phyloP scores from a whole-genome alignment of 2,113 vertebrate genomes.

The Brachypodius melanocephalos region DNA sequence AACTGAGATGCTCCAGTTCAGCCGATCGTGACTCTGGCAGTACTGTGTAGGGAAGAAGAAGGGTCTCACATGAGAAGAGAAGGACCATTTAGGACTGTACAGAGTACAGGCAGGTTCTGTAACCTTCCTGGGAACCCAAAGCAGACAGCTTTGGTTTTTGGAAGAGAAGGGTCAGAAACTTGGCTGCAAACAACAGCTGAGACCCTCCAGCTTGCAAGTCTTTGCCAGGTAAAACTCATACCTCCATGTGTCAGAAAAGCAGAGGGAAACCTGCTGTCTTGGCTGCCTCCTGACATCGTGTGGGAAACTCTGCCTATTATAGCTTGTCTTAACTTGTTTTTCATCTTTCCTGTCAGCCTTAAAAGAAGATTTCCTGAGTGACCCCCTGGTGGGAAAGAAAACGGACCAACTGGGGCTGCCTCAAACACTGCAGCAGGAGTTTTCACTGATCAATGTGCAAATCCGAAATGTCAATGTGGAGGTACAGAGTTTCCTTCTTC shows the following conservation, averaged over 20 bases:
- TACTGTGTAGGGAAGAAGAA: not conserved
- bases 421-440: slow-evolving; percentile 97
- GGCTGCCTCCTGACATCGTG: not conserved
- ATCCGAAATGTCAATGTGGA: slow-evolving; percentile 96
- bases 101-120: not conserved
- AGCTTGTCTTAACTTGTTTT: not conserved
- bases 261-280: not conserved
- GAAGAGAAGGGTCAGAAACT: not conserved
- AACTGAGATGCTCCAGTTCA: not conserved
- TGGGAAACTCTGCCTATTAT: not conserved
- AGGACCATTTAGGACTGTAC: not conserved
- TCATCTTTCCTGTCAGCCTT: slow-evolving; percentile 71
- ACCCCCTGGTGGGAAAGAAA: slow-evolving; percentile 69
- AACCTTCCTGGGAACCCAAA: not conserved
- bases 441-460: slow-evolving; percentile 97
- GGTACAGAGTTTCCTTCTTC: slow-evolving; percentile 69
- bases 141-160: not conserved
- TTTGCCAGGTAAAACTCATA: not conserved
- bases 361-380: slow-evolving; percentile 74
- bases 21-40: not conserved
- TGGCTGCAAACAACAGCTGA: not conserved
- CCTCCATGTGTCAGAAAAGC: not conserved
- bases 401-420: slow-evolving; percentile 83
- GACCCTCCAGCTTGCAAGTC: not conserved
- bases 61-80: not conserved